Conservation (phyloP, 2,888 invertebrate species). For the Yponomeuta sedellus region DNA sequence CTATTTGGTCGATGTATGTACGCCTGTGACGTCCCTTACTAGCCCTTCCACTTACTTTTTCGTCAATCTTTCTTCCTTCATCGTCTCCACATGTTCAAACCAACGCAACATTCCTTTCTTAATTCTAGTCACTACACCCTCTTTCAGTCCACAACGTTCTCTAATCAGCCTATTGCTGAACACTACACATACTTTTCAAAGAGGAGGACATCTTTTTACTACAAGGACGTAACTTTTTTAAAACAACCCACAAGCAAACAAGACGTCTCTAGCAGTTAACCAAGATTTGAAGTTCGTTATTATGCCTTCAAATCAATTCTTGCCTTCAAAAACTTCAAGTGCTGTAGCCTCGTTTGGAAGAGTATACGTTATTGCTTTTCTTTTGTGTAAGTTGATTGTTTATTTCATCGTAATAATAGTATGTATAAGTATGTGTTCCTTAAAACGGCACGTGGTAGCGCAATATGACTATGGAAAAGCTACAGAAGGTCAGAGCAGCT, state of each 20-base stretch:
- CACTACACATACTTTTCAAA: too few relatives aligned
- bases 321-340: slow-evolving; percentile 5
- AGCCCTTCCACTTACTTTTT: too few relatives aligned
- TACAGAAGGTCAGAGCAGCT: not conserved
- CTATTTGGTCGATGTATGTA: too few relatives aligned
- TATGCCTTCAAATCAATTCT: slow-evolving; percentile 12
- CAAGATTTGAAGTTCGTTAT: not conserved
- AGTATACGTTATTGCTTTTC: slow-evolving; percentile 57
- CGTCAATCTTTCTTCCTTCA: too few relatives aligned
- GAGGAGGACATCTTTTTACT: too few relatives aligned
- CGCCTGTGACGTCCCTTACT: too few relatives aligned
- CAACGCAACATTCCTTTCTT: too few relatives aligned
- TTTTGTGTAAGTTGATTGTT: slow-evolving; percentile 65
- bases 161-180: too few relatives aligned
- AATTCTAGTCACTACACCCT: too few relatives aligned
- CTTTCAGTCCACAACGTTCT: too few relatives aligned
- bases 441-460: slow-evolving; percentile 65
- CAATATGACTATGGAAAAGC: not conserved
- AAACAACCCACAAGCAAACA: not conserved
- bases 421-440: slow-evolving; percentile 27
- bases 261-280: not conserved
- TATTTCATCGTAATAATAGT: slow-evolving; percentile 45
- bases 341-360: slow-evolving; percentile 8
- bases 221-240: too few relatives aligned
- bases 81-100: too few relatives aligned